Evolutionary conservation across 1,140 invertebrate genomes (phyloP), one percentile per base, ranked within the genome.

Genomic region (Oryctes rhinoceros): DNA sequence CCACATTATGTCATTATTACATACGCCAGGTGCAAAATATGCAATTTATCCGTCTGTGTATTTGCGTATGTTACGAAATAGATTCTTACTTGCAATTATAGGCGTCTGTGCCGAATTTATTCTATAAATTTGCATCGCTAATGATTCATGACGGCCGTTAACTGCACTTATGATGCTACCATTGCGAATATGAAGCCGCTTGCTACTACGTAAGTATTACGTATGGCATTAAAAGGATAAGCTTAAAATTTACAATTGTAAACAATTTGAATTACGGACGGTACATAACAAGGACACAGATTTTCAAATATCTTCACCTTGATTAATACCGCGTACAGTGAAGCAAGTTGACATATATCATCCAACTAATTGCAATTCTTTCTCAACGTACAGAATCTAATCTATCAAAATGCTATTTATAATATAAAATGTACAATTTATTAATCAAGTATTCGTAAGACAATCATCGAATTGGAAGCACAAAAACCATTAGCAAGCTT

Each of bases 241-340:
- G 9, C 39, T 44, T 44, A 62, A n/a, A 62, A 62, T 62, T 62
- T 20, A 62, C 15, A 62, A 62, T 18, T 62, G 53, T 20, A 62
- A 62, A 44, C 39, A 1, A 44, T 44, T 44, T 10, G 53, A 62
- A 62, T 62, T 62, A 15, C 53, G 53, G 13, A 62, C 10, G 20
- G 15, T 20, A 18, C n/a, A 53, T n/a, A 1, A 53, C 53, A 62
- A 62, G 53, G 53, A 62, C 53, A 20, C 15, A 15, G 15, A 62
- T 62, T 20, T 62, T 62, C 53, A 62, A 62, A 62, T 62, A 62
- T 11, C 20, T 62, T 62, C 20, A 62, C 53, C 53, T 62, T 62
- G 53, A 62, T 62, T 62, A 20, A 15, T 62, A 62, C 13, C 0
- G 53, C 13, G 20, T 0, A 62, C 53, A 62, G 53, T 11, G 53